Conservation (phyloP, 2,113 vertebrate species). For the Pantherophis guttatus region DNA sequence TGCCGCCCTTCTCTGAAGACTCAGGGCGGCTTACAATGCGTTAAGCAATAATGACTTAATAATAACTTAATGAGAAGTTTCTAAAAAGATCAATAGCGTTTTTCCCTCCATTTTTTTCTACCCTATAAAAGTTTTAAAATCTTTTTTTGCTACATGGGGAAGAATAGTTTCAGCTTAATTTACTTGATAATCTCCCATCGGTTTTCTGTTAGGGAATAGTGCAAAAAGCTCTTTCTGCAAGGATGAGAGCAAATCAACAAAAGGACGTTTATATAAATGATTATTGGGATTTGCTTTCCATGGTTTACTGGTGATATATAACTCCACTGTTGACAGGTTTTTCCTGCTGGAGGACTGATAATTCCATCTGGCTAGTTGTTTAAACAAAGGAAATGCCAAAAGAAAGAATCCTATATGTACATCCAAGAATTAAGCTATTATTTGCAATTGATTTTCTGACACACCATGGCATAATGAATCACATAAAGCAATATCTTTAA, state of each 20-base stretch:
- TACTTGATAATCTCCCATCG: background rate
- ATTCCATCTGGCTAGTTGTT: conserved; percentile 56
- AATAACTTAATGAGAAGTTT: background rate
- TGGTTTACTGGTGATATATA: background rate
- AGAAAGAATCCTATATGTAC: conserved; percentile 55
- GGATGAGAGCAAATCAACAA: background rate
- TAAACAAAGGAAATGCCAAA: conserved; percentile 57
- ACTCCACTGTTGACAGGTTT: conserved; percentile 30
- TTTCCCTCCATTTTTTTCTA: background rate
- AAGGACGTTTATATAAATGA: background rate
- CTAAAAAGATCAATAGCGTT: background rate
- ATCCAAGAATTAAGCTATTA: conserved; percentile 52
- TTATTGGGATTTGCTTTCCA: conserved; percentile 10
- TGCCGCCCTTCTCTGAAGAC: too few species aligned
- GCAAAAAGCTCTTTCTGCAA: background rate
- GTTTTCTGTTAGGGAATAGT: background rate
- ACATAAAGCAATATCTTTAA: conserved; percentile 63
- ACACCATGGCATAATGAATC: conserved; percentile 64
- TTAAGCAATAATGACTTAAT: too few species aligned
- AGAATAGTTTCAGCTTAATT: background rate
- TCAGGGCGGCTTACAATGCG: too few species aligned
- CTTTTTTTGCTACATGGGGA: accelerated
- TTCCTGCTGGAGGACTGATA: conserved; percentile 52
- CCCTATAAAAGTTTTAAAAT: accelerated
- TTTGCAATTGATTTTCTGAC: conserved; percentile 55